Evolutionary conservation across 2,113 vertebrate species (phyloP).

Genomic region (Chlorodrepanis virens): DNA sequence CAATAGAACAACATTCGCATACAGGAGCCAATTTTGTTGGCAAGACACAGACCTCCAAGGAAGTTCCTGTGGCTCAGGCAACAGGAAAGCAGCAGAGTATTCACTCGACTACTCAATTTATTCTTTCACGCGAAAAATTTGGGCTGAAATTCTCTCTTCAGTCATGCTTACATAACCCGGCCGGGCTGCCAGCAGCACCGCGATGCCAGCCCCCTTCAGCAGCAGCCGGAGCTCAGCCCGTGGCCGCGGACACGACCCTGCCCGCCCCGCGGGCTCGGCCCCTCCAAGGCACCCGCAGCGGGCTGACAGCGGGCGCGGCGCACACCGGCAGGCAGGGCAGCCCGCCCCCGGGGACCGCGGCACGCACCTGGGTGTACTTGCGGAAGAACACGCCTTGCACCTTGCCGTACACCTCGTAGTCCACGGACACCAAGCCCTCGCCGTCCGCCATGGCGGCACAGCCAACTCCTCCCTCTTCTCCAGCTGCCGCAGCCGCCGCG

Average conservation of each 20-base stretch:
- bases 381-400: constrained; percentile 96
- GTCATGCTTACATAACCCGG: background rate
- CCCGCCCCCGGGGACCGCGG: too few relatives aligned
- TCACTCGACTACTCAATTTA: background rate
- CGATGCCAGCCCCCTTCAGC: background rate
- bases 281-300: accelerated
- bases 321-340: background rate
- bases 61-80: background rate
- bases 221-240: background rate
- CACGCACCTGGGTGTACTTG: constrained; percentile 89
- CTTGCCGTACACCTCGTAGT: constrained; percentile 89
- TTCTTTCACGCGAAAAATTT: accelerated
- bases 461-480: accelerated
- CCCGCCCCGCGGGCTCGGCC: background rate
- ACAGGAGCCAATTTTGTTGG: background rate
- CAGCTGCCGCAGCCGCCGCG: accelerated
- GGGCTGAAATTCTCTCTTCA: background rate
- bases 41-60: too few relatives aligned
- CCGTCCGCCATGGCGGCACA: constrained; percentile 76
- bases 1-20: background rate
- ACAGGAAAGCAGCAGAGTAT: background rate
- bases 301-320: background rate
- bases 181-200: background rate
- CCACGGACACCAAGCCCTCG: constrained; percentile 82
- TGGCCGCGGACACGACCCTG: accelerated